Base-by-base conservation (phyloP, 2,888 invertebrate genomes). In the Eupithecia subfuscata region DNA sequence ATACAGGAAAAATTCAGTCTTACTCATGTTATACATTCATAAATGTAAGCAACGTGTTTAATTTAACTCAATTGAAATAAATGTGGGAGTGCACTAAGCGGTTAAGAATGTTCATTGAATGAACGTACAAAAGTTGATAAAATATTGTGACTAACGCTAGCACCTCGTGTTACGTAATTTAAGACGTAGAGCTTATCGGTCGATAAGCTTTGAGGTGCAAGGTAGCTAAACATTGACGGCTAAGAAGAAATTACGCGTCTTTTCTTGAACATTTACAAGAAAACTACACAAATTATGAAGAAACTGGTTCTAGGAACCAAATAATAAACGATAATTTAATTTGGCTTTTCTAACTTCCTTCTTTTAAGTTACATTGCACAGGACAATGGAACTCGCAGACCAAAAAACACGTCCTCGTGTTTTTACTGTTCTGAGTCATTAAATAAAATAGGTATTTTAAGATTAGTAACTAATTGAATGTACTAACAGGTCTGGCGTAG, bases 71-170 rank as follows among this genome's bases (percentile, higher is more conserved):
- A 77, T 78, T 81, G 76, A 79, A 77, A 77, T 79, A 79, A 78
- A 78, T 78, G 79, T 79, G 77, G 81, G 80, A 82, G 82, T 82
- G 80, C 79, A 77, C 70, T 83, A 84, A 87, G 81, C 82, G 82
- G 79, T 75, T 78, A 78, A 81, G 81, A 85, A 84, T 85, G 82
- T 83, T 84, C 84, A 82, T 81, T 75, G 79, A 82, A 78, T 77
- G 78, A 81, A 81, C 79, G 80, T 78, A 82, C 82, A 83, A 84
- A 83, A 81, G 79, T 76, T 76, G 76, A 77, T 79, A 79, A 77
- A 77, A 82, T 81, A 77, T 14, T 79, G 84, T 83, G 84, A 86
- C 76, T 84, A 85, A 86, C 79, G 83, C 77, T 84, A 85, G 86
- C 78, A 84, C 81, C 82, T 80, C 56, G 56, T 12, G 73, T 81